Base-by-base conservation (phyloP, 2,113 vertebrate species). In the Gavialis gangeticus region DNA sequence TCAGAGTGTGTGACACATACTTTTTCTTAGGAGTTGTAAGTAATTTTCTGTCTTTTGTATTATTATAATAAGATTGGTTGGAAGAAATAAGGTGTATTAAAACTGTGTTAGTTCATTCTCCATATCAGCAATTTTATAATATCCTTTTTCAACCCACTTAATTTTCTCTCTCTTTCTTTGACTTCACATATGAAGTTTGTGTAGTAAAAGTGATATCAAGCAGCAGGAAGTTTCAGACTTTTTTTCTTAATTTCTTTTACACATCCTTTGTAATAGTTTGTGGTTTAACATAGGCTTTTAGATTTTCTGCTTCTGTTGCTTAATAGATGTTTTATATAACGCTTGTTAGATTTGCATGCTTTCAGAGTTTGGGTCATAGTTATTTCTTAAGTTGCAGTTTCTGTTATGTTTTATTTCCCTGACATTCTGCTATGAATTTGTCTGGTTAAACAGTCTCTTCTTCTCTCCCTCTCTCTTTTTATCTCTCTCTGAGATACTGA, bases 31-130 rank as follows among this genome's bases (percentile, higher is more conserved):
- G 89, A 88, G 62, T 80, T 86, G 59, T n/a, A 60, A 85, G 16
- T 87, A 90, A 85, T 95, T 97, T 95, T 95, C 16, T 90, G 73
- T 86, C 25, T 92, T 95, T 91, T 95, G 12, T 91, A 15, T 17
- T 91, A 76, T 60, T 94, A 9, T 92, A 93, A 63, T 87, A 83
- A 90, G 63, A 90, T 95, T 96, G 80, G 21, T 79, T 82, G 46
- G 37, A n/a, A 95, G 62, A 93, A 91, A 77, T 95, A 75, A 81
- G 57, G 46, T 94, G 46, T 95, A 92, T 73, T 88, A 75, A 24
- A 90, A 83, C 28, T 85, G 12, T 17, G 62, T 82, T 82, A 17
- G 17, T 71, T 95, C 10, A 37, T 84, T 91, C 22, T 95, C 10
- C 54, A 10, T 78, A n/a, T 85, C 94, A 79, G 18, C 89, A 69